Evolutionary conservation across 2,888 invertebrate genomes (phyloP), one percentile per base, ranked within the genome.

Genomic region (Meandrusa payeni): DNA sequence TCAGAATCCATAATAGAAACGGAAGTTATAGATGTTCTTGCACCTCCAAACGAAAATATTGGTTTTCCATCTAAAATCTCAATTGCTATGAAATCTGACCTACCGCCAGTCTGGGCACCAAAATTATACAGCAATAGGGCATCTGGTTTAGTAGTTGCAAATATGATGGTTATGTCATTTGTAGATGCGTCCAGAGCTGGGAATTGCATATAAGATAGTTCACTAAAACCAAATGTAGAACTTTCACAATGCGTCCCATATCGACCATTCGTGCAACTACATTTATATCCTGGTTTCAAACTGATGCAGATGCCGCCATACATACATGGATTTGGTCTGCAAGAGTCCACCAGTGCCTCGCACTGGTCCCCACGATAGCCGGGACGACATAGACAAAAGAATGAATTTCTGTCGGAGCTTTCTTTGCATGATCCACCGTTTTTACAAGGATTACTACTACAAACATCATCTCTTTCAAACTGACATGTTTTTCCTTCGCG

Each of bases 341-440:
- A 98, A 0, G 95, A 95, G 69, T 97, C 96, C 0, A 95, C 93
- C 2, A 94, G 89, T 10, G 93, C 92, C 82, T 97, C 97, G 71
- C 98, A 98, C 54, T 94, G 93, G 70, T 94, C 95, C 1, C 98
- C 98, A 5, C 95, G 91, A 72, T 95, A 98, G 1, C 97, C 97
- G 1, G 96, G 94, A 1, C 96, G 91, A 69, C 98, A 98, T 1
- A 96, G 85, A 61, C 98, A 98, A 77, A 96, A 96, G 90, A 95
- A 97, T 17, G 95, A 94, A 15, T 94, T 94, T 31, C 94, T 94
- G 61, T 96, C 96, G 0, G 94, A 92, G 64, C 95, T 95, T 66
- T 95, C 95, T 55, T 95, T 93, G 59, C 97, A 97, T 0, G 96
- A 95, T 1, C 97, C 97, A 4, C 97, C 97, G 69, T 97, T 97